Percentiles rank a stretch among this genome's conserved stretches.
These are phyloP conservation scores for Gobiocypris rarus DNA, from an alignment of 2,113 vertebrate genomes.

Conservation along the genomic window DNA sequence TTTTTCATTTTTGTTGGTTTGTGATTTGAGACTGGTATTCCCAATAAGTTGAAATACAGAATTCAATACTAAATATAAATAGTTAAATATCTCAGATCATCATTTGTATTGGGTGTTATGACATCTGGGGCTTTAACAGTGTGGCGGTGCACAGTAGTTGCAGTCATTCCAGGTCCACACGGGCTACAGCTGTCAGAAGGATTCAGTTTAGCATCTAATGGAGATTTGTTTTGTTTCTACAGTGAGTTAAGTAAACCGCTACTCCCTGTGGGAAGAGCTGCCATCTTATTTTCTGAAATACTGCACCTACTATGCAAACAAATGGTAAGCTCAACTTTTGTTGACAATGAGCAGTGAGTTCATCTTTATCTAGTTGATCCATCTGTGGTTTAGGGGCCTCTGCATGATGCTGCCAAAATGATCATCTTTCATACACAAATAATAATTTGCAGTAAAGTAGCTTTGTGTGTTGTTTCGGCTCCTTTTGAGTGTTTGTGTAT, in stretches of 20 bases:
- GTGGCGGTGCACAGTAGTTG: slow-evolving; percentile 14
- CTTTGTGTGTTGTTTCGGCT: neutral
- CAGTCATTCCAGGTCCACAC: slow-evolving; percentile 3
- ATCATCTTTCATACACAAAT: neutral
- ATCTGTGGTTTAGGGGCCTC: neutral
- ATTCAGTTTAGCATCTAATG: slow-evolving; percentile 21
- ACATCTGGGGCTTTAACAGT: slow-evolving; percentile 33
- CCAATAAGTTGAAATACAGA: neutral
- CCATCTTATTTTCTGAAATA: slow-evolving; percentile 95
- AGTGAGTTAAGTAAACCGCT: slow-evolving; percentile 99
- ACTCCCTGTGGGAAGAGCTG: slow-evolving; percentile 95
- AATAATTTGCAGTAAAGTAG: neutral
- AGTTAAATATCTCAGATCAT: too few species aligned
- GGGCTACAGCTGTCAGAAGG: slow-evolving; percentile 3
- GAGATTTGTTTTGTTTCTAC: slow-evolving; percentile 62
- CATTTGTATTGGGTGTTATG: neutral
- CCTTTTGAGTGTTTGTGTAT: neutral
- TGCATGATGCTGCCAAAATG: neutral
- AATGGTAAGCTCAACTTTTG: slow-evolving; percentile 83
- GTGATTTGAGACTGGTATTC: neutral
- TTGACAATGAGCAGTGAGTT: slow-evolving; percentile 4
- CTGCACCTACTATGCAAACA: slow-evolving; percentile 99
- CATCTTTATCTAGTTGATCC: slow-evolving; percentile 2
- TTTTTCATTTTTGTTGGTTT: neutral
- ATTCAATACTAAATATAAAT: neutral